Percentiles rank a stretch among this genome's conserved stretches.
Conservation (phyloP, 2,888 invertebrate genomes). For the Pocota personata region DNA sequence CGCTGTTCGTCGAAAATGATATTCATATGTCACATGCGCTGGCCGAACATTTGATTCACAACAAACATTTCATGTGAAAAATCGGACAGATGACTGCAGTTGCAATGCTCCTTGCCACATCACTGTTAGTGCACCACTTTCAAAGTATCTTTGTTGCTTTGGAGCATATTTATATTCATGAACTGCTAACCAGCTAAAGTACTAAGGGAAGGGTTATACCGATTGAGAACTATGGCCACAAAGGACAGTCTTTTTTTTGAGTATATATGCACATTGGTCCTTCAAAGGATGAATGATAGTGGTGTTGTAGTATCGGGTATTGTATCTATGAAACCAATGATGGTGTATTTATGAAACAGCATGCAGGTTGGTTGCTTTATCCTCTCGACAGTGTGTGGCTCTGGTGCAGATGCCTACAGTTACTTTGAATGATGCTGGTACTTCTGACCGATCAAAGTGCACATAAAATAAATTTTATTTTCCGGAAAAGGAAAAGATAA, state of each 20-base stretch:
- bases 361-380: constrained; percentile 25
- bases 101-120: background rate
- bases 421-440: background rate
- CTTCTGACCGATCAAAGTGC: background rate
- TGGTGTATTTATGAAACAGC: constrained; percentile 19
- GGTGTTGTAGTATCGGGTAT: background rate
- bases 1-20: constrained; percentile 10
- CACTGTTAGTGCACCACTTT: background rate
- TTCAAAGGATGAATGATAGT: constrained; percentile 36
- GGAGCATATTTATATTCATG: constrained; percentile 50
- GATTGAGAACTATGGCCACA: constrained; percentile 4
- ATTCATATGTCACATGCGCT: constrained; percentile 29
- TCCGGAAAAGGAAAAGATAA: constrained; percentile 8
- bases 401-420: background rate
- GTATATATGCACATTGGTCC: background rate
- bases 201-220: constrained; percentile 4
- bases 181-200: constrained; percentile 43
- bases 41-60: constrained; percentile 15
- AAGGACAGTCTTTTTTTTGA: background rate
- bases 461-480: constrained; percentile 25
- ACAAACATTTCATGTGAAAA: constrained; percentile 11
- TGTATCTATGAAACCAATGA: constrained; percentile 33
- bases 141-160: background rate
- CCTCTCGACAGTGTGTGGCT: background rate
- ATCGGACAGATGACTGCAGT: background rate